Conservation (phyloP, 2,888 invertebrate species). For the Scaptomyza parva region DNA sequence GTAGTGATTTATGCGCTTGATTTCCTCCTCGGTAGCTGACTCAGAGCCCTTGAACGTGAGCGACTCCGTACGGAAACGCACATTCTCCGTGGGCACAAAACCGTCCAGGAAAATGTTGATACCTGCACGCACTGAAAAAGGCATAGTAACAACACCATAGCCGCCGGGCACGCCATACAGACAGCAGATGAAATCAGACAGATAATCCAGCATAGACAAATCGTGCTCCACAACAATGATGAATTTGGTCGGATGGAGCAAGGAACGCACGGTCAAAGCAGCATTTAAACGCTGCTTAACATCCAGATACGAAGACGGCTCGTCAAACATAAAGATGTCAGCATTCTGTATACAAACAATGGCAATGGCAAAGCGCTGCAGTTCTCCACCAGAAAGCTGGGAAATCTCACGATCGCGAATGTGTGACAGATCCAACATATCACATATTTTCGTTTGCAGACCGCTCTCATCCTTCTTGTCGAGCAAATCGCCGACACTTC, state of each 20-base stretch:
- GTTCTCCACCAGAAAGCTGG: constrained; percentile 98
- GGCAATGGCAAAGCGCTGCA: constrained; percentile 98
- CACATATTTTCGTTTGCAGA: constrained; percentile 92
- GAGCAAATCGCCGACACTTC: constrained; percentile 94
- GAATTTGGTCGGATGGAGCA: constrained; percentile 96
- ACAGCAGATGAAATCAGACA: constrained; percentile 99
- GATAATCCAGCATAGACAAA: constrained; percentile 98
- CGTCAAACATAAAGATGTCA: constrained; percentile 99
- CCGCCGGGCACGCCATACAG: constrained; percentile 99
- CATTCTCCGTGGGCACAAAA: constrained; percentile 99
- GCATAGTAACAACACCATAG: constrained; percentile 99
- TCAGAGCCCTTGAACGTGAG: constrained; percentile 99
- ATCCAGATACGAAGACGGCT: constrained; percentile 99
- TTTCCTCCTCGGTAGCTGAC: constrained; percentile 98
- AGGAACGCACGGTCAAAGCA: constrained; percentile 96
- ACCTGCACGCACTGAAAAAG: constrained; percentile 99
- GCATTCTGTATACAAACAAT: constrained; percentile 99
- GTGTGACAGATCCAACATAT: constrained; percentile 94
- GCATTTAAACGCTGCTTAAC: constrained; percentile 99
- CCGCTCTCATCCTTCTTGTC: constrained; percentile 96
- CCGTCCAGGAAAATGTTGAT: constrained; percentile 99
- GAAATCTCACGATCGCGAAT: constrained; percentile 95
- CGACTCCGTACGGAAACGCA: constrained; percentile 98
- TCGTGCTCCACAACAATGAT: constrained; percentile 99
- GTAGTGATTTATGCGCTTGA: constrained; percentile 98